Conservation (phyloP, 2,888 invertebrate genomes). For the Mechanitis messenoides region DNA sequence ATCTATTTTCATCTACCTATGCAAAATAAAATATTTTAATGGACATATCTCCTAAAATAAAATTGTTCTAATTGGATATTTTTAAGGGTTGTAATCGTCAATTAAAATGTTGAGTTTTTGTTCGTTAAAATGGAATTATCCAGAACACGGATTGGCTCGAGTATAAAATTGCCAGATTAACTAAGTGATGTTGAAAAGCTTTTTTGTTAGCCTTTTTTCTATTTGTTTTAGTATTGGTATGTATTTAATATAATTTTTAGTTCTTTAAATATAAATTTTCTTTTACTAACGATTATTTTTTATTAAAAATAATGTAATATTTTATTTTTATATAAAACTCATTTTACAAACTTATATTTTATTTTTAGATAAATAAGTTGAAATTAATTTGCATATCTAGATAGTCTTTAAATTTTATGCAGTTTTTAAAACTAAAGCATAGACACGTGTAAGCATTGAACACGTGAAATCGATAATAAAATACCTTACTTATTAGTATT, state of each 20-base stretch:
- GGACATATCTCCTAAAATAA: constrained; percentile 8
- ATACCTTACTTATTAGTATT: too few relatives aligned
- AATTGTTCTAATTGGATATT: constrained; percentile 11
- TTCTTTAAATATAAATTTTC: neutral
- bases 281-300: neutral
- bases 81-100: constrained; percentile 8
- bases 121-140: constrained; percentile 26
- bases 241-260: neutral
- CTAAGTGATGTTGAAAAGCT: constrained; percentile 12
- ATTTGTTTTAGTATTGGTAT: neutral
- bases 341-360: too few relatives aligned
- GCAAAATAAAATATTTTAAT: neutral
- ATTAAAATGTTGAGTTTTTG: constrained; percentile 18
- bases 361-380: too few relatives aligned
- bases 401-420: too few relatives aligned
- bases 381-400: too few relatives aligned
- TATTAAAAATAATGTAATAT: neutral
- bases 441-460: too few relatives aligned
- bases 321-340: too few relatives aligned
- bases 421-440: too few relatives aligned
- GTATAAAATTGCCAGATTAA: constrained; percentile 17
- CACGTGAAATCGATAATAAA: too few relatives aligned
- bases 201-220: constrained; percentile 1
- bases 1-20: too few relatives aligned
- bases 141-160: constrained; percentile 9